Evolutionary conservation across 2,113 vertebrate species (phyloP).

Genomic region (Tenrec ecaudatus): DNA sequence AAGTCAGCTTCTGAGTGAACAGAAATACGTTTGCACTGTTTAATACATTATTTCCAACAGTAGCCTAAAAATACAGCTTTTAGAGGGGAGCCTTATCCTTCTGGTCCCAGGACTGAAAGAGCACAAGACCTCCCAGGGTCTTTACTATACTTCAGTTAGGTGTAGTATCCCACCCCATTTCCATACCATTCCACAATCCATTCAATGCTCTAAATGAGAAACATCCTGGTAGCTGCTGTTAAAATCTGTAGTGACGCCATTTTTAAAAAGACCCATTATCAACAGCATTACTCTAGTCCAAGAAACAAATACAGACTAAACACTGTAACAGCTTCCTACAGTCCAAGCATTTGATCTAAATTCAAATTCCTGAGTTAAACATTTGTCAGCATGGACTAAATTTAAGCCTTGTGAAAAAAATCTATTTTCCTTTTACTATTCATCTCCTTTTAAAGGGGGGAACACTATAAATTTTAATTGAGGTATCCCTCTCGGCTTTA

Average conservation of each 20-base stretch:
- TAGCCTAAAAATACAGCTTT: neutral
- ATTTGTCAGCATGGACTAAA: neutral
- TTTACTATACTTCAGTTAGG: neutral
- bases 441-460: neutral
- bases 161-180: too few species aligned
- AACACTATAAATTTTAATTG: slow-evolving; percentile 18
- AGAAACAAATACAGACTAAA: slow-evolving; percentile 27
- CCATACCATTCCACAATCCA: rapidly evolving
- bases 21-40: too few species aligned
- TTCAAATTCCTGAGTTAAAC: neutral
- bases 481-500: neutral
- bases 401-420: slow-evolving; percentile 43
- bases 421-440: slow-evolving; percentile 30
- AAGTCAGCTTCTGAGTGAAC: too few species aligned
- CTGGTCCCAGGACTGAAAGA: neutral
- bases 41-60: neutral
- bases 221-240: neutral
- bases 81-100: neutral
- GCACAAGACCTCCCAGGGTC: too few species aligned
- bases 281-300: neutral
- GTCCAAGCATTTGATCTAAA: neutral
- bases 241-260: neutral
- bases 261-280: neutral
- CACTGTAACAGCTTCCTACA: slow-evolving; percentile 14
- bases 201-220: neutral